These are phyloP conservation scores for Catonia carolina DNA, from an alignment of 2,888 invertebrate genomes.

Conservation along the genomic window DNA sequence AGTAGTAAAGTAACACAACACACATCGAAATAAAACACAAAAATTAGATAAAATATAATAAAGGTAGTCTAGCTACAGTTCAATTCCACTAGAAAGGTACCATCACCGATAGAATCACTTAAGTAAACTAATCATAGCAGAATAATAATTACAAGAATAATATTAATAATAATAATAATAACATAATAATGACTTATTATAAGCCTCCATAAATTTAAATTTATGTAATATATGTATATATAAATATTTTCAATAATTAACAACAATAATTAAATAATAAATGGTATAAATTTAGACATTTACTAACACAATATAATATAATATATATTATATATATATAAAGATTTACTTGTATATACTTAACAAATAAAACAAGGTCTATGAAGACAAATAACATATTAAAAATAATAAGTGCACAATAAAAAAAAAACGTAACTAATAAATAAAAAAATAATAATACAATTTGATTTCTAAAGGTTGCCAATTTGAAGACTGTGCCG, in stretches of 20 bases:
- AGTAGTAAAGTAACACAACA: too few relatives aligned
- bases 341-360: constrained; percentile 3
- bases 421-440: constrained; percentile 7
- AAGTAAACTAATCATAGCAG: too few relatives aligned
- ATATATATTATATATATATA: neutral
- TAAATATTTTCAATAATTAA: too few relatives aligned
- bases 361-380: constrained; percentile 7
- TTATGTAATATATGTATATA: constrained; percentile 13
- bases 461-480: constrained; percentile 25
- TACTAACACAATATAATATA: constrained; percentile 4
- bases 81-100: too few relatives aligned
- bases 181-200: constrained; percentile 13
- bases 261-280: neutral
- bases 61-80: too few relatives aligned
- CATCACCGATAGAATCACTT: too few relatives aligned
- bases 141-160: too few relatives aligned
- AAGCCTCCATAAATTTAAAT: constrained; percentile 12
- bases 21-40: too few relatives aligned
- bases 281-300: constrained; percentile 3
- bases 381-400: constrained; percentile 14
- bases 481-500: constrained; percentile 19
- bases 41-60: too few relatives aligned
- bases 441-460: constrained; percentile 12
- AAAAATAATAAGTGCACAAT: constrained; percentile 20
- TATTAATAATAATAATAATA: constrained; percentile 3